These are phyloP conservation scores for Copidosoma aretas DNA, from an alignment of 2,888 invertebrate genomes.

Conservation along the genomic window DNA sequence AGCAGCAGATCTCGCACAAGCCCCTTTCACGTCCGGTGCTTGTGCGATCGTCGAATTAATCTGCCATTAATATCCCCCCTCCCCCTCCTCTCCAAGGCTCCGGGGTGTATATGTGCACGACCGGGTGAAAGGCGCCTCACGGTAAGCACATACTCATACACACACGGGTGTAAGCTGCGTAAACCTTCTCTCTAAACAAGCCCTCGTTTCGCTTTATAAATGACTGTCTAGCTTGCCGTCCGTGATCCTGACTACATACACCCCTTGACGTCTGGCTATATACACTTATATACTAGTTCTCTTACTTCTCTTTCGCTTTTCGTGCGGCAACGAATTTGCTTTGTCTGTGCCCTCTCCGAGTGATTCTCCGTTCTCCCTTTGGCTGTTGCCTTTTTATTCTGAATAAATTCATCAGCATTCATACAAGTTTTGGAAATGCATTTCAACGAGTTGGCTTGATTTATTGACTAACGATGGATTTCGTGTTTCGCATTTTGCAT, in stretches of 20 bases:
- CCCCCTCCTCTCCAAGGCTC: constrained; percentile 1
- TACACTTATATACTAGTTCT: not conserved
- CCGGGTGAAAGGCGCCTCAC: constrained; percentile 54
- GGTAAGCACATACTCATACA: constrained; percentile 32
- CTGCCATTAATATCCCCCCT: constrained; percentile 58
- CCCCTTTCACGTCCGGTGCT: constrained; percentile 27
- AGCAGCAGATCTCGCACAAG: constrained; percentile 7
- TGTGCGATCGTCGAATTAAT: constrained; percentile 60
- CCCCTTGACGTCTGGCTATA: no score
- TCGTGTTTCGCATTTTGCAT: no score
- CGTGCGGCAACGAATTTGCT: not conserved
- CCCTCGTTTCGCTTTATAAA: constrained; percentile 48
- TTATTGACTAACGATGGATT: no score
- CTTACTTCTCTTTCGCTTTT: constrained; percentile 19
- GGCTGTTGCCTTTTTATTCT: no score
- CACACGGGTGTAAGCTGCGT: constrained; percentile 41
- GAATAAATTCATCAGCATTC: not conserved
- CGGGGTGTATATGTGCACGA: constrained; percentile 36
- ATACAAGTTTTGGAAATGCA: not conserved
- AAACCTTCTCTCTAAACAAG: constrained; percentile 62
- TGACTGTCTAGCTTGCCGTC: constrained; percentile 24
- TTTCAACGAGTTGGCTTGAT: not conserved
- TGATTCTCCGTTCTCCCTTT: not conserved
- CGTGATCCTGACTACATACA: constrained; percentile 23
- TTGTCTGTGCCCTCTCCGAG: not conserved